Percentiles rank a stretch among this genome's conserved stretches.
Conservation (phyloP, 1,140 invertebrate species). For the Drosophila burlai region DNA sequence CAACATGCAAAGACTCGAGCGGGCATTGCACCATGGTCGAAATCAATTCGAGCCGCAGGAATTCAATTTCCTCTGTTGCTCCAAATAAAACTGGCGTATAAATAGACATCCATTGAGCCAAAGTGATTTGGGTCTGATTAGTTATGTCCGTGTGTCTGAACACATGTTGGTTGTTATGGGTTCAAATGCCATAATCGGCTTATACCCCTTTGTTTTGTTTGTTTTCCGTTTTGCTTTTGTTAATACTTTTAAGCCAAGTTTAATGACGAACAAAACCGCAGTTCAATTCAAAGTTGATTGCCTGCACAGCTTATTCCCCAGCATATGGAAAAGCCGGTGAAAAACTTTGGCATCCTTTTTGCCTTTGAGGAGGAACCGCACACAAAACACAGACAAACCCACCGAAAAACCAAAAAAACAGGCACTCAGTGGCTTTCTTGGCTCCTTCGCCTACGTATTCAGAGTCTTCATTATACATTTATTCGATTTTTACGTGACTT, state of each 20-base stretch:
- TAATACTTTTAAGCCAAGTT: constrained; percentile 20
- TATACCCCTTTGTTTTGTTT: constrained; percentile 7
- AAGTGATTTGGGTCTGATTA: constrained; percentile 50
- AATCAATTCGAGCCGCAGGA: constrained; percentile 39
- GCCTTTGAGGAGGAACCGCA: background rate
- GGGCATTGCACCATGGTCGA: constrained; percentile 18
- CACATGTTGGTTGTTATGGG: constrained; percentile 21
- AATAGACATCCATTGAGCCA: constrained; percentile 26
- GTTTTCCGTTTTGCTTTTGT: background rate
- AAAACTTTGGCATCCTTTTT: constrained; percentile 21
- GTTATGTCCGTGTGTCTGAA: constrained; percentile 10
- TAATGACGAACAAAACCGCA: constrained; percentile 19
- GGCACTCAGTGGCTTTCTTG: constrained; percentile 51
- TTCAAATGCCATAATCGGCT: constrained; percentile 21
- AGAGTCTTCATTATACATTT: constrained; percentile 73
- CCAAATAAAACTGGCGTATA: constrained; percentile 22
- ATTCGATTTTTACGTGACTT: constrained; percentile 78
- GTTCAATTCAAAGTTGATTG: constrained; percentile 33
- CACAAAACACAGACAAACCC: constrained; percentile 32
- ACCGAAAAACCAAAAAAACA: constrained; percentile 8
- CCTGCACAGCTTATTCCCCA: constrained; percentile 24
- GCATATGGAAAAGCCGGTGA: constrained; percentile 28
- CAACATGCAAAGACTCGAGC: constrained; percentile 27
- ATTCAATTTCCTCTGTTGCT: constrained; percentile 50
- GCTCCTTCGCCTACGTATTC: constrained; percentile 13